phyloP scores from a whole-genome alignment of 2,797 vertebrate genomes.

The Momotus momota region DNA sequence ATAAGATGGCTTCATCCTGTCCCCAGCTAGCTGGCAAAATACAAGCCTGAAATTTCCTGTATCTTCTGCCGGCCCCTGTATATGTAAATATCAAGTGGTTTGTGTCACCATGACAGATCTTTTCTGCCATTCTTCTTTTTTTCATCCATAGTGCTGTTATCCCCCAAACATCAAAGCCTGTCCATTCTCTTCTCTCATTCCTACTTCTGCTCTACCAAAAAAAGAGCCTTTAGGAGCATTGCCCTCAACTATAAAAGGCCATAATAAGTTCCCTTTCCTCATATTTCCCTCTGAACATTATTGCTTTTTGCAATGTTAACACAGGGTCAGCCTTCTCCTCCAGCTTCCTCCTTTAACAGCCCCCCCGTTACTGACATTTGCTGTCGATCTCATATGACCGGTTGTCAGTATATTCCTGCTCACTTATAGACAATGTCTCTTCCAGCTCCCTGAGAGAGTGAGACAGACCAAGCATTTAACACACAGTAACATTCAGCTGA shows the following conservation, averaged over 20 bases:
- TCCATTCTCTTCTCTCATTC: not conserved
- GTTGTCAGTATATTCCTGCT: not conserved
- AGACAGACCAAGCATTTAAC: not conserved
- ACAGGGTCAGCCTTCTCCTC: not conserved
- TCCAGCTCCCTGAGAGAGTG: not conserved
- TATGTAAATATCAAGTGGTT: not conserved
- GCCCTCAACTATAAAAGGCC: not conserved
- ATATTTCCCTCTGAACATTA: not conserved
- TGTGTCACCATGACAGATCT: not conserved
- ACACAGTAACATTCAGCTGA: not conserved
- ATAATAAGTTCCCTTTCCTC: not conserved
- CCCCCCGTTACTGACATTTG: not conserved
- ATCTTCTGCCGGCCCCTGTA: not conserved
- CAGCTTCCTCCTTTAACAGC: not conserved
- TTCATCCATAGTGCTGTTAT: not conserved
- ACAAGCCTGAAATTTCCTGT: not conserved
- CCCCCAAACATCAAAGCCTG: not conserved
- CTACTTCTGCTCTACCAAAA: not conserved
- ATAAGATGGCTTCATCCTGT: not conserved
- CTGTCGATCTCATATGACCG: fast-evolving
- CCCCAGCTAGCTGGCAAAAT: not conserved
- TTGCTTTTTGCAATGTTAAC: not conserved
- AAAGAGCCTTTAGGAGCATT: not conserved
- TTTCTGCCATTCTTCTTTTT: not conserved
- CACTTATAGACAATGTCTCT: not conserved